phyloP scores from a whole-genome alignment of 2,888 invertebrate species.

The Andrena bicolor region DNA sequence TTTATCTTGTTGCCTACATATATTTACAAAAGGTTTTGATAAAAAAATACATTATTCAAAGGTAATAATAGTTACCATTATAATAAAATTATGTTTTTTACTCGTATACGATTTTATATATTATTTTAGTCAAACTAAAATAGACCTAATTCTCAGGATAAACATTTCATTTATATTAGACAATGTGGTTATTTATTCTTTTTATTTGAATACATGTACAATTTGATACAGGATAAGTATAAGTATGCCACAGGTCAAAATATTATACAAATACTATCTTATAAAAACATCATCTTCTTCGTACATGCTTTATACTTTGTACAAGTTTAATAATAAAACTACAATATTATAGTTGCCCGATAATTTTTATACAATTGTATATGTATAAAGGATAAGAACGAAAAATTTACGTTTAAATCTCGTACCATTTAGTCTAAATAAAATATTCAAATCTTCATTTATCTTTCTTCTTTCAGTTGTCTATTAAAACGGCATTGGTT shows the following conservation, averaged over 20 bases:
- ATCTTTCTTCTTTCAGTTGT: conserved; percentile 51
- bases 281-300: conserved; percentile 25
- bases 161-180: conserved; percentile 19
- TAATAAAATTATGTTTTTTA: conserved; percentile 33
- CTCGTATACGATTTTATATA: conserved; percentile 15
- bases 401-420: background rate
- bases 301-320: conserved; percentile 5
- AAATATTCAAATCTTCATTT: conserved; percentile 42
- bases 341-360: conserved; percentile 11
- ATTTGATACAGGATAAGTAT: conserved; percentile 6
- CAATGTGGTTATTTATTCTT: conserved; percentile 24
- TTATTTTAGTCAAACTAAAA: conserved; percentile 11
- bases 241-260: background rate
- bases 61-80: conserved; percentile 13
- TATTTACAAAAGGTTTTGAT: background rate
- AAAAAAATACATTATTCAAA: conserved; percentile 19
- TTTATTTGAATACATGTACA: conserved; percentile 12
- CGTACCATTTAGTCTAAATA: background rate
- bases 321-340: conserved; percentile 15
- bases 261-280: conserved; percentile 22
- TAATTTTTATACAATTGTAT: conserved; percentile 7
- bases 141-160: conserved; percentile 38
- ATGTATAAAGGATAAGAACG: conserved; percentile 14
- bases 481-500: conserved; percentile 36
- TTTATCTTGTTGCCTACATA: conserved; percentile 14